Percentiles rank a stretch among this genome's conserved stretches.
These are phyloP conservation scores for Pyrocephalus nanus DNA, from an alignment of 2,797 vertebrate species.

Conservation along the genomic window DNA sequence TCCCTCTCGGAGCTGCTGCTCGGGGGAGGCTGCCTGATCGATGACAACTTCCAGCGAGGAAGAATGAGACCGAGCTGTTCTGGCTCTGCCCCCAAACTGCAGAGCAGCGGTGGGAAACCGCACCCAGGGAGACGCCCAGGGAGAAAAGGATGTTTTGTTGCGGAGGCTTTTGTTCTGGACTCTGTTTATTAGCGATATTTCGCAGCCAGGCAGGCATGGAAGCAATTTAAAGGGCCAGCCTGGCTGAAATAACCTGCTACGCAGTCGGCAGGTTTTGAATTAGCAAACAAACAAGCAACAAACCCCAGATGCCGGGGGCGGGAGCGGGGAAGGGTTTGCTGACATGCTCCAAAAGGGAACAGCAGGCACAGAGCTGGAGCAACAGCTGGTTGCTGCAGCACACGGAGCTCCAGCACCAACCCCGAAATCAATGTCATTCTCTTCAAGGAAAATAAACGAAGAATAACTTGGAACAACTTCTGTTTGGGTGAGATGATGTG, in stretches of 20 bases:
- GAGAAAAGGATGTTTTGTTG: conserved; percentile 54
- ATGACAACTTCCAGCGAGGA: conserved; percentile 20
- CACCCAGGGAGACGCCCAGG: conserved; percentile 35
- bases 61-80: not conserved
- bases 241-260: not conserved
- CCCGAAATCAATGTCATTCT: not conserved
- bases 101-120: conserved; percentile 33
- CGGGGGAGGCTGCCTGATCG: not conserved
- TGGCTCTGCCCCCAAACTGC: conserved; percentile 13
- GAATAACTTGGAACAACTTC: not conserved
- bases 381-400: not conserved
- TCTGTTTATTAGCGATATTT: conserved; percentile 11
- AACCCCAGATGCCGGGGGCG: accelerated
- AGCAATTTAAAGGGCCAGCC: conserved; percentile 34
- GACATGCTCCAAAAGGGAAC: not conserved
- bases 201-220: not conserved
- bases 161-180: conserved; percentile 33
- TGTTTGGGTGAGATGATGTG: not conserved
- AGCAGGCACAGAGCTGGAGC: not conserved
- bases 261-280: not conserved
- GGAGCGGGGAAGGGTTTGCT: not conserved
- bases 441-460: not conserved
- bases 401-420: not conserved
- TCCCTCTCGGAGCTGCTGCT: not conserved
- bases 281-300: not conserved